Evolutionary conservation across 2,797 vertebrate species (phyloP), one percentile per base, ranked within the genome.

Genomic region (Myiotriccus ornatus): DNA sequence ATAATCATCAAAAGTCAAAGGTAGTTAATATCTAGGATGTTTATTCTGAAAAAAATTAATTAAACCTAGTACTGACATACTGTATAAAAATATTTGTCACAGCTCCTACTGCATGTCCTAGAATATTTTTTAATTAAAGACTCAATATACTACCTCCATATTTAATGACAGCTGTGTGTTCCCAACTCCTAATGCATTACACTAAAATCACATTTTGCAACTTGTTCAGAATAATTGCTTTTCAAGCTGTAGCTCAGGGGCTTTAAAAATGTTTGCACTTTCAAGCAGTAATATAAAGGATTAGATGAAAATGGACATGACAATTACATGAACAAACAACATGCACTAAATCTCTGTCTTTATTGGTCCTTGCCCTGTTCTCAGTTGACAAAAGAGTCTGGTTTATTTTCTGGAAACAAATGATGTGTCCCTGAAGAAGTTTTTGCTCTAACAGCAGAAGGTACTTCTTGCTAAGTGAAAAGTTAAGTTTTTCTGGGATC

Each of bases 261-360:
- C 46, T 93, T 87, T 92, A 57, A 90, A 73, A 80, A 70, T 77
- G 28, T 83, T 95, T 94, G 50, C 50, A 75, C 62, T 89, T 95
- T 93, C 24, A 83, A 64, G 24, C 37, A 59, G 65, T 20, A 41
- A n/a, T 23, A 50, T 56, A 46, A 93, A 9, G 17, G 37, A 67
- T 74, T 89, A 87, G 68, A 89, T 60, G n/a, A 85, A 85, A 95
- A 90, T 75, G 34, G 65, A 70, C 35, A 50, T 55, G 56, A 87
- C 75, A 83, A 77, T 89, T 92, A 83, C 52, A 77, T 28, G 69
- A 87, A 57, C 46, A 90, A 95, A 80, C 56, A 91, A 52, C 23
- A 70, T 24, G 12, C 34, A 34, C 49, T 89, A 84, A 89, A 39
- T 16, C 39, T 76, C 69, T 69, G 32, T 80, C 60, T 74, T 82